Evolutionary conservation across 1,140 invertebrate species (phyloP).

Genomic region (Bombus pascuorum): DNA sequence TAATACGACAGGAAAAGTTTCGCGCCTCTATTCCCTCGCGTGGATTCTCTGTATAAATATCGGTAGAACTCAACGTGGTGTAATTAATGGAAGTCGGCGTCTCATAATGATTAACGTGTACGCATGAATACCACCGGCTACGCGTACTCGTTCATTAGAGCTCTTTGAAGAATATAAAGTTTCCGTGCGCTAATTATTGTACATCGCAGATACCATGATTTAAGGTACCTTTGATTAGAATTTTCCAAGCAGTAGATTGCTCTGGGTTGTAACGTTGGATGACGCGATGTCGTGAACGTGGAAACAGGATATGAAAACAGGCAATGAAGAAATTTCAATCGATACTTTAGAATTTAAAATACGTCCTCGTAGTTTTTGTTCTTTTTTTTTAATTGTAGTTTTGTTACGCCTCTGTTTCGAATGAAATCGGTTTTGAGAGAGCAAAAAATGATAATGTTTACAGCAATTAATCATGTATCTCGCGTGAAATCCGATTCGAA

Average conservation of each 20-base stretch:
- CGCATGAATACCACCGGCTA: background rate
- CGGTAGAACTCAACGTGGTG: background rate
- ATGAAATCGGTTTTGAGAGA: too few species aligned
- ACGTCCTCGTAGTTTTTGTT: too few species aligned
- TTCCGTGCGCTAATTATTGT: background rate
- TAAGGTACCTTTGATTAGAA: background rate
- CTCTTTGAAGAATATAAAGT: background rate
- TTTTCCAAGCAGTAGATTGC: background rate
- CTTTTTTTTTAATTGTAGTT: too few species aligned
- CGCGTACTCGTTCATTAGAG: background rate
- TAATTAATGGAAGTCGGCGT: background rate
- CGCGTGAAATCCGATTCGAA: too few species aligned
- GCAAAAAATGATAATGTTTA: too few species aligned
- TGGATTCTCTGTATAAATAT: background rate
- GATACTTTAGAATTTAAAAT: background rate
- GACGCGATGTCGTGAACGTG: background rate
- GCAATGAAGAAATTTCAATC: background rate
- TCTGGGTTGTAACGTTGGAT: background rate
- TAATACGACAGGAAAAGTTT: background rate
- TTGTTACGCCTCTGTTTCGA: too few species aligned
- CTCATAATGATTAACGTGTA: background rate
- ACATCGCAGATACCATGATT: background rate
- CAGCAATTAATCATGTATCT: too few species aligned
- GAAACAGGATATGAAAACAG: background rate
- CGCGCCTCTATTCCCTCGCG: background rate